Evolutionary conservation across 2,113 vertebrate species (phyloP).

Genomic region (Hippocampus zosterae): DNA sequence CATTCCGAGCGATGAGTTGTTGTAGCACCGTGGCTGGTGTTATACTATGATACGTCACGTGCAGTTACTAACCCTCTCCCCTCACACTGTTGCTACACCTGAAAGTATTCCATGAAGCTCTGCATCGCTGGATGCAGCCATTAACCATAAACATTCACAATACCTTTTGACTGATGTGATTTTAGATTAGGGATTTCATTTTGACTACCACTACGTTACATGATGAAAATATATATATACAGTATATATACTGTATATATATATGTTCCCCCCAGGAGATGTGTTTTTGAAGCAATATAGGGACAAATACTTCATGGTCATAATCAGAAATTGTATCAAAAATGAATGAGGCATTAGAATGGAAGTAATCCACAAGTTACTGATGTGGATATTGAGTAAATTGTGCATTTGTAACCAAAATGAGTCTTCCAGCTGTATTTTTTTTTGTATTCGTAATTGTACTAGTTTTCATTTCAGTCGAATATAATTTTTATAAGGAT

Average conservation of each 20-base stretch:
- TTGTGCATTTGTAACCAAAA: not conserved
- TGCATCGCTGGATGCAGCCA: too few relatives aligned
- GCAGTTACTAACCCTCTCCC: slow-evolving; percentile 14
- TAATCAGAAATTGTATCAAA: too few relatives aligned
- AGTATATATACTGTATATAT: too few relatives aligned
- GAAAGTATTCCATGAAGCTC: not conserved
- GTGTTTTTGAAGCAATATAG: too few relatives aligned
- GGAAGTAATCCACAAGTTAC: not conserved
- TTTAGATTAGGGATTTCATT: not conserved
- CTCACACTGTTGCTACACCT: slow-evolving; percentile 10
- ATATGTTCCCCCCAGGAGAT: too few relatives aligned
- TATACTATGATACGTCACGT: slow-evolving; percentile 7
- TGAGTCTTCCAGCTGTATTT: too few relatives aligned
- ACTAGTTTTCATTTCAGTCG: not conserved
- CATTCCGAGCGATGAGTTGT: slow-evolving; percentile 24
- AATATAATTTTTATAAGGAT: not conserved
- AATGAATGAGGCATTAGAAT: not conserved
- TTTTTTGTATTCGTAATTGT: not conserved
- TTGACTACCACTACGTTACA: not conserved
- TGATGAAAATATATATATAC: not conserved
- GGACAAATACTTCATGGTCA: too few relatives aligned
- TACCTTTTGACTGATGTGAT: not conserved
- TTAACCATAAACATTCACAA: not conserved
- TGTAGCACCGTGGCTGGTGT: slow-evolving; percentile 10
- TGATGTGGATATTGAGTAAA: not conserved